These are phyloP conservation scores for Cerastis rubricosa DNA, from an alignment of 2,888 invertebrate species.

Conservation along the genomic window DNA sequence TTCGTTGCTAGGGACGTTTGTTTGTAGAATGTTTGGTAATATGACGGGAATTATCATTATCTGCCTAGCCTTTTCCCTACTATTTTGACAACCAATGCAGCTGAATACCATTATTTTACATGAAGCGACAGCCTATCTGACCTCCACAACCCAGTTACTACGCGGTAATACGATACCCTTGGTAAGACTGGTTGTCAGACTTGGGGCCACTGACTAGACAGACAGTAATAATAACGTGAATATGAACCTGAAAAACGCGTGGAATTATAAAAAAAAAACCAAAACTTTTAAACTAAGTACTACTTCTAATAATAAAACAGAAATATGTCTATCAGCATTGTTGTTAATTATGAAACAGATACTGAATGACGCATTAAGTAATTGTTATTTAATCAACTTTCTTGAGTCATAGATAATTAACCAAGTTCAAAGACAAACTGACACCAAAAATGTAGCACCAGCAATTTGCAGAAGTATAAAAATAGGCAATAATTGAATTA, in stretches of 20 bases:
- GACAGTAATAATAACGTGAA: background rate
- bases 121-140: too few species aligned
- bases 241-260: background rate
- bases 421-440: background rate
- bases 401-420: background rate
- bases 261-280: background rate
- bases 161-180: too few species aligned
- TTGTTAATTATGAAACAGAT: constrained; percentile 22
- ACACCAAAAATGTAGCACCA: constrained; percentile 4
- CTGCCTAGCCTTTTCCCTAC: too few species aligned
- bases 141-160: too few species aligned
- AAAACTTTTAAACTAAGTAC: background rate
- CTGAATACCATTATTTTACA: too few species aligned
- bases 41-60: too few species aligned
- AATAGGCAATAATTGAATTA: constrained; percentile 22
- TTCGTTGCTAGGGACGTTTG: background rate
- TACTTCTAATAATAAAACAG: background rate
- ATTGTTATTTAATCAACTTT: background rate
- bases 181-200: too few species aligned
- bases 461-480: background rate
- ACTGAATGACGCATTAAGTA: background rate
- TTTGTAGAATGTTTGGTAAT: background rate
- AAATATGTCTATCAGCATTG: background rate
- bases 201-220: too few species aligned
- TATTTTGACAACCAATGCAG: too few species aligned